phyloP scores from a whole-genome alignment of 1,140 invertebrate species.

The Pararge aegeria region DNA sequence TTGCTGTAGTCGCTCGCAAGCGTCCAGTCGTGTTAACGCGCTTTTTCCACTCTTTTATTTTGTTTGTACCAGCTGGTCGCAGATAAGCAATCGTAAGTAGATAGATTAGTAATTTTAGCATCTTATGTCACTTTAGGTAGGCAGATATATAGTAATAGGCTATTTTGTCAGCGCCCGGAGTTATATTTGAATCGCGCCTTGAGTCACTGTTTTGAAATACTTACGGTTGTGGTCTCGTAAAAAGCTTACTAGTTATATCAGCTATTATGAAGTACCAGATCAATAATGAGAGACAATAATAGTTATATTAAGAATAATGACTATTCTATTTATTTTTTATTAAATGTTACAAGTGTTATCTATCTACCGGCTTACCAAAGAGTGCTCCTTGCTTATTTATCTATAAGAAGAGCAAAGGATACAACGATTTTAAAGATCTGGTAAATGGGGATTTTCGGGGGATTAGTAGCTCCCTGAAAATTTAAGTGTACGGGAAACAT shows the following conservation, averaged over 20 bases:
- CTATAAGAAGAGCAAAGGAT: no score
- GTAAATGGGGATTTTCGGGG: no score
- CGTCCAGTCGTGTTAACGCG: slow-evolving; percentile 30
- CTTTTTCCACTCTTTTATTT: slow-evolving; percentile 18
- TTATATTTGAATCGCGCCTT: slow-evolving; percentile 1
- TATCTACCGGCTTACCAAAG: no score
- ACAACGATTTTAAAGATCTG: no score
- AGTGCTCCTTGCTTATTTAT: no score
- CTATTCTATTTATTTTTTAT: no score
- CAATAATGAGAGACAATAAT: not conserved
- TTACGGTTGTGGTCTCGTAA: not conserved
- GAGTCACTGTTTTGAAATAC: not conserved
- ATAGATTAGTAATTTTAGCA: not conserved
- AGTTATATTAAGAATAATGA: no score
- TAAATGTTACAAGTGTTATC: no score
- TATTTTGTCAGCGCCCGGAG: not conserved
- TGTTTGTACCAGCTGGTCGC: slow-evolving; percentile 1
- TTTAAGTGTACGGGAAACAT: no score
- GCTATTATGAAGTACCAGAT: no score
- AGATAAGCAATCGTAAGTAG: not conserved
- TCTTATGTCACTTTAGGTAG: not conserved
- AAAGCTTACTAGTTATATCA: no score
- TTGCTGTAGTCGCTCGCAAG: slow-evolving; percentile 15
- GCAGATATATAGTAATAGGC: not conserved
- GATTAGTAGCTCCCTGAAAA: no score